Percentiles rank a stretch among this genome's conserved stretches.
Conservation (phyloP, 2,888 invertebrate species). For the Arge pagana region DNA sequence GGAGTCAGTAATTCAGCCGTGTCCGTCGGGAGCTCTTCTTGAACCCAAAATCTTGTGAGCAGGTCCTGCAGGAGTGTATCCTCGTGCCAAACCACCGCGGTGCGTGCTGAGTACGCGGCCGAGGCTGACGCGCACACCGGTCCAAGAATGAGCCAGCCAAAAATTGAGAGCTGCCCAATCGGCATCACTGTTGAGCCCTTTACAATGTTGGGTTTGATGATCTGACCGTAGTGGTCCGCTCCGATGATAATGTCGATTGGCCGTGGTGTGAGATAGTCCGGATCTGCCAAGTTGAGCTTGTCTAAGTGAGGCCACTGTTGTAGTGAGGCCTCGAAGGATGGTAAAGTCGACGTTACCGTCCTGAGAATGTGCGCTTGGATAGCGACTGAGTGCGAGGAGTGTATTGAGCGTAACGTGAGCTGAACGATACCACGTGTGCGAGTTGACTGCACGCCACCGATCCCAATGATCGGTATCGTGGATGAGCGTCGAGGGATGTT, state of each 20-base stretch:
- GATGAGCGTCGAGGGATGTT: conserved; percentile 6
- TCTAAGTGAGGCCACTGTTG: conserved; percentile 25
- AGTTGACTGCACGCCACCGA: neutral
- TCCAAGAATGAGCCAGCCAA: conserved; percentile 4
- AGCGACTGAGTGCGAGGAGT: neutral
- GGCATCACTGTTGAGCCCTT: conserved; percentile 12
- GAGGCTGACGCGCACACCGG: neutral
- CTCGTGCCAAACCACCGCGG: no score
- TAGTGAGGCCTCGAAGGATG: conserved; percentile 6
- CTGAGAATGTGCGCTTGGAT: conserved; percentile 18
- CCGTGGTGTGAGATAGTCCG: conserved; percentile 24
- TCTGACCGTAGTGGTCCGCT: conserved; percentile 25
- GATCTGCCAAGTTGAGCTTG: conserved; percentile 25
- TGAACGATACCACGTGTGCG: conserved; percentile 5
- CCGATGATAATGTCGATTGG: conserved; percentile 30
- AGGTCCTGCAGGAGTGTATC: conserved; percentile 20
- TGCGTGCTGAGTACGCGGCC: neutral
- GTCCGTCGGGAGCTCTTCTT: conserved; percentile 20
- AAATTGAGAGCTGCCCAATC: conserved; percentile 13
- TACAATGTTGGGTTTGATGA: conserved; percentile 21
- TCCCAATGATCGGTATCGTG: conserved; percentile 17
- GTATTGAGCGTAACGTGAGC: neutral
- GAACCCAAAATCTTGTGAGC: conserved; percentile 23
- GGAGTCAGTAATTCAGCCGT: neutral
- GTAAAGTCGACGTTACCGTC: conserved; percentile 18